Evolutionary conservation across 2,113 vertebrate genomes (phyloP), one percentile per base, ranked within the genome.

Genomic region (Tylochromis polylepis): DNA sequence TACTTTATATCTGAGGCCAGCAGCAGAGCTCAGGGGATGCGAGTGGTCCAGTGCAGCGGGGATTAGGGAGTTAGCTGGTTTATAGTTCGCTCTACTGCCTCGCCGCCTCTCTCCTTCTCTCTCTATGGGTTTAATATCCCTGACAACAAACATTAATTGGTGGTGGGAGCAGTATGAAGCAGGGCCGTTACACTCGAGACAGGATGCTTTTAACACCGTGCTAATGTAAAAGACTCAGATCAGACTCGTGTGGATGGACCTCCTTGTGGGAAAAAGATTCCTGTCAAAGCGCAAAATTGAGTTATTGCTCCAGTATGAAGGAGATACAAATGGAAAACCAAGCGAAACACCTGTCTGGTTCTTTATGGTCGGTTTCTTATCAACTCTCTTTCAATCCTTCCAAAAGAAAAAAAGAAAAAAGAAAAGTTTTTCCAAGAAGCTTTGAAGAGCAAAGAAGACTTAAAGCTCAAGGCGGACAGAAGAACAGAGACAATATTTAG

Each of bases 121-220:
- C 86, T 83, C 87, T 24, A 11, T 24, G 83, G 87, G 36, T 58
- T 83, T 84, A 84, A 87, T 81, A 81, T 82, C 65, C 57, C 88
- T 60, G 75, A 85, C 75, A 89, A 81, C 79, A 81, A 81, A 59
- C 85, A 89, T 83, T 87, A 90, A 56, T 51, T 77, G 84, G 70
- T 56, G 4, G 70, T 5, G 53, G 34, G 70, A 84, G 49, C 77
- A 38, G 78, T 59, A 57, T 82, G 41, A 18, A 36, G 77, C 60
- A 6, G 70, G 79, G 62, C n/a, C 4, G 56, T 65, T 81, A 7
- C 83, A 55, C 78, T 41, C 2, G 55, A 80, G 86, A 84, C 58
- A n/a, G 65, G 86, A 81, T 82, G 85, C 90, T 86, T 90, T 92
- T 90, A 90, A 92, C 91, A 85, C 82, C 43, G 18, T 34, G 75